These are phyloP conservation scores for Sycophila sp. DNA, from an alignment of 1,140 invertebrate genomes.

Conservation along the genomic window DNA sequence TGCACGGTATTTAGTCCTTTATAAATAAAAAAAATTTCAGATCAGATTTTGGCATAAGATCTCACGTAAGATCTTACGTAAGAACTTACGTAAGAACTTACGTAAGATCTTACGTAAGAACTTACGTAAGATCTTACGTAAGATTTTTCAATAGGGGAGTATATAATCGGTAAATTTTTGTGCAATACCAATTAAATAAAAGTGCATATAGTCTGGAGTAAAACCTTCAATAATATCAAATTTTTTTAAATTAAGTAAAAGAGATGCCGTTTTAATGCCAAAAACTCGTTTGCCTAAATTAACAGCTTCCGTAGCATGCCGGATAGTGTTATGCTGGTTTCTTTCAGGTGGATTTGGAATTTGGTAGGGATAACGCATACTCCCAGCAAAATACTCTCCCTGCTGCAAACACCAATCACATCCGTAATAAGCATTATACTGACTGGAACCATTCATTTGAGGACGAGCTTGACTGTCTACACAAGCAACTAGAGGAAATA, in stretches of 20 bases:
- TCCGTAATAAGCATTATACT: no score
- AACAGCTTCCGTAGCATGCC: neutral
- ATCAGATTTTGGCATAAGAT: no score
- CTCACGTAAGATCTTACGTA: no score
- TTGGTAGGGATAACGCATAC: neutral
- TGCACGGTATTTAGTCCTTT: no score
- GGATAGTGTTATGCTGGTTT: neutral
- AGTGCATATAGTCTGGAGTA: conserved; percentile 6
- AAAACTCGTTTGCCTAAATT: neutral
- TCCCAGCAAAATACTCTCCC: no score
- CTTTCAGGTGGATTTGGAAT: neutral
- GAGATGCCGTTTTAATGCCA: neutral
- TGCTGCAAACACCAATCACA: no score
- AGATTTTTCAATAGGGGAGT: neutral
- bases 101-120: no score
- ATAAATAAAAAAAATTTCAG: no score
- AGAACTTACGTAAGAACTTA: no score
- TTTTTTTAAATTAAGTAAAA: neutral
- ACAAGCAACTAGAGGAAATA: no score
- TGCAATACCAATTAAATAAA: neutral
- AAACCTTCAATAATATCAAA: conserved; percentile 5
- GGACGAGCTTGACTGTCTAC: no score
- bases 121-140: neutral
- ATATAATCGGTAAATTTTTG: neutral
- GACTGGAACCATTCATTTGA: no score